Base-by-base conservation (phyloP, 2,888 invertebrate species). In the Dryocosmus kuriphilus region DNA sequence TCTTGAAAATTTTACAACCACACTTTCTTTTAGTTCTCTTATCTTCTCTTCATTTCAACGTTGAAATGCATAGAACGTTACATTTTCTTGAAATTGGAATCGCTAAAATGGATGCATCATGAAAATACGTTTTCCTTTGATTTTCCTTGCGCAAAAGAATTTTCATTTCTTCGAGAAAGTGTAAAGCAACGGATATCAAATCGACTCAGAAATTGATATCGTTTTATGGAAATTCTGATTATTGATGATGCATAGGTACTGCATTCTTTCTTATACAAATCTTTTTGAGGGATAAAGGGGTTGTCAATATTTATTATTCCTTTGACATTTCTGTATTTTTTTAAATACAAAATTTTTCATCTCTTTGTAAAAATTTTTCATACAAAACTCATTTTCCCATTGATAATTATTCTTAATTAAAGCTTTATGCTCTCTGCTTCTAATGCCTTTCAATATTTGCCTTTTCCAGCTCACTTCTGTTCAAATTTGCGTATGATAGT, bases 61-160 rank as follows among this genome's bases (percentile, higher is more conserved):
- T 63, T n/a, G 51, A 71, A 71, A 71, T 71, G 51, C 71, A 55
- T 71, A 51, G 71, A n/a, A 46, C 67, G 67, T 67, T 67, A 67
- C 67, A 27, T 41, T 67, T 46, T 46, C 67, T 67, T 67, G 67
- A 67, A 67, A 67, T 67, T 67, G 67, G 46, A 67, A 67, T 67
- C 30, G 46, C 30, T 67, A 46, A 55, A 51, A 30, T 71, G 71
- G 30, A 51, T 71, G 71, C 71, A 51, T 32, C 71, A 32, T 55
- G 30, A 51, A 71, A 71, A 51, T 51, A 46, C 46, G n/a, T 32
- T 71, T 71, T 27, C 71, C 51, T 71, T 71, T 71, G 71, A 71
- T 71, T 55, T 51, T 71, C 22, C 71, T 46, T 11, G 30, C 51
- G 51, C 51, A 30, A 51, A 27, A 71, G 71, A 51, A 71, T 51